These are phyloP conservation scores for Sycobia sp. DNA, from an alignment of 1,140 invertebrate genomes.

Conservation along the genomic window DNA sequence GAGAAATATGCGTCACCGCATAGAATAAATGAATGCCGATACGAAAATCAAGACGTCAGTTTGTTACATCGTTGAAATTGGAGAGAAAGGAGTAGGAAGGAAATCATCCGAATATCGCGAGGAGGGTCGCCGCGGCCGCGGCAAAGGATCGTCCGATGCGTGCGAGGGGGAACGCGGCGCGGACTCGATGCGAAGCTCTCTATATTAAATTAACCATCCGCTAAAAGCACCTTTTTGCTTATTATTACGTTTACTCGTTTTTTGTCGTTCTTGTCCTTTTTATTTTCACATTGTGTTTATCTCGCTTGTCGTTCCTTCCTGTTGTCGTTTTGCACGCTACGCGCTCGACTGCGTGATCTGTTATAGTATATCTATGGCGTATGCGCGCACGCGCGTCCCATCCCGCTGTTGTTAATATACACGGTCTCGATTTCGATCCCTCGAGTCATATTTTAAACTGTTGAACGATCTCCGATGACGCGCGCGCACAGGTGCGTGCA, in stretches of 20 bases:
- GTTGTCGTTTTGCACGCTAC: constrained; percentile 42
- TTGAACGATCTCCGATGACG: constrained; percentile 3
- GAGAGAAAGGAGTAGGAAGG: too few species aligned
- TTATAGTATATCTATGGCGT: constrained; percentile 28
- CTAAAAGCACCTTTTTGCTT: constrained; percentile 30
- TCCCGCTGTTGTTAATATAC: constrained; percentile 12
- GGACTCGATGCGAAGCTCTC: constrained; percentile 31
- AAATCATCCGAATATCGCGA: too few species aligned
- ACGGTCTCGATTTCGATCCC: too few species aligned
- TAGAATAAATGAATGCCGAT: too few species aligned
- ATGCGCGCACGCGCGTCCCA: constrained; percentile 32
- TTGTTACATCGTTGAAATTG: too few species aligned
- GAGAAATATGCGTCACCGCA: too few species aligned
- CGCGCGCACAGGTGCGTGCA: constrained; percentile 5
- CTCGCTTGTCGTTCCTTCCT: constrained; percentile 21
- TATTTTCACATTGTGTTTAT: constrained; percentile 22
- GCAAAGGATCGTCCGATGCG: too few species aligned
- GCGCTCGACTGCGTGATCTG: constrained; percentile 45
- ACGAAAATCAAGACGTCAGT: too few species aligned
- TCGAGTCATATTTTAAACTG: too few species aligned
- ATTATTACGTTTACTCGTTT: background rate
- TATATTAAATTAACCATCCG: constrained; percentile 30
- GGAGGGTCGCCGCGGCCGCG: too few species aligned
- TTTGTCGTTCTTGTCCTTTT: constrained; percentile 10
- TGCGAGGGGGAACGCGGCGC: too few species aligned